Conservation (phyloP, 1,140 invertebrate genomes). For the Zeugodacus cucurbitae region DNA sequence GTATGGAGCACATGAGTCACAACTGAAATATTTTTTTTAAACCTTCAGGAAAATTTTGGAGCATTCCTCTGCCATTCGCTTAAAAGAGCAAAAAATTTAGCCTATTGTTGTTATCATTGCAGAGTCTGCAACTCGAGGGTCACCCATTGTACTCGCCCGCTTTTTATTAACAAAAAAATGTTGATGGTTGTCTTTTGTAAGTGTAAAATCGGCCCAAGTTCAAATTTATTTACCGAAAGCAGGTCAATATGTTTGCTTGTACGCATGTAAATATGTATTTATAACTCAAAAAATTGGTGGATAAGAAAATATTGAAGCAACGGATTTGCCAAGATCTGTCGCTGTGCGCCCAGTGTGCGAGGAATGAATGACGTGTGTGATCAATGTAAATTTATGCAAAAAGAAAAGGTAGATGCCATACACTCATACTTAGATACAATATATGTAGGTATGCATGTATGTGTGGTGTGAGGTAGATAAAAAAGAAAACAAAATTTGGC, state of each 20-base stretch:
- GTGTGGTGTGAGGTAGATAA: neutral
- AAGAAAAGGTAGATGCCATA: neutral
- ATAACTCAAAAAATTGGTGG: neutral
- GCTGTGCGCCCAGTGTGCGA: neutral
- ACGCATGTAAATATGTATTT: neutral
- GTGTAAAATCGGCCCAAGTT: slow-evolving; percentile 17
- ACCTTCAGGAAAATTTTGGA: too few relatives aligned
- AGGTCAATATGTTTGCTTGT: neutral
- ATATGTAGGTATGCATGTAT: neutral
- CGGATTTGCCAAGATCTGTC: neutral
- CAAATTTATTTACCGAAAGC: slow-evolving; percentile 31
- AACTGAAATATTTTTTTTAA: too few relatives aligned
- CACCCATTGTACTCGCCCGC: neutral
- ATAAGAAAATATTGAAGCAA: neutral
- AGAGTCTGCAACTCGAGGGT: neutral
- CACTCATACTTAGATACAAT: neutral
- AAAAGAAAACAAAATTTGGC: neutral
- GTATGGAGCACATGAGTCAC: too few relatives aligned
- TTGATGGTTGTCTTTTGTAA: neutral
- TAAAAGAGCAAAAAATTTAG: too few relatives aligned
- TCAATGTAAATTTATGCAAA: neutral
- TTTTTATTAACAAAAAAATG: neutral
- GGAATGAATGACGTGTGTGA: neutral
- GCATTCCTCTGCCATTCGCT: too few relatives aligned
- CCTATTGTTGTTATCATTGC: too few relatives aligned